Evolutionary conservation across 2,888 invertebrate genomes (phyloP), one percentile per base, ranked within the genome.

Genomic region (Leptarthrus brevirostris): DNA sequence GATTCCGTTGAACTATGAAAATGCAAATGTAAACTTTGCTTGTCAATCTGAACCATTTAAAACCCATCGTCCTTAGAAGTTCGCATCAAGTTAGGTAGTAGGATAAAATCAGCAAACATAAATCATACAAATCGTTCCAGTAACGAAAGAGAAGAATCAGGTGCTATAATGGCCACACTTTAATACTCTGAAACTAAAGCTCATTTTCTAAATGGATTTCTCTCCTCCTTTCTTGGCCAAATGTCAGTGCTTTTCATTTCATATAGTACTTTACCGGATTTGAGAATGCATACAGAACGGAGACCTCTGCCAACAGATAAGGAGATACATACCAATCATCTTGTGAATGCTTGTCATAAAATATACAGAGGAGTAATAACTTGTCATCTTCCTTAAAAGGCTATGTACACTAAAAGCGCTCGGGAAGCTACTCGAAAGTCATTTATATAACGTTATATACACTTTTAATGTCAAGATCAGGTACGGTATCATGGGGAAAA

Each of bases 401-500:
- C 34, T 44, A 6, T 64, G 24, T 64, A 44, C 24, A 64, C 44
- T 22, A 20, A 16, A 47, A 64, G 22, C 8, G 47, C 22, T 16
- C 47, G 22, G 44, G 44, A 64, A 44, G 44, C 44, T 64, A 64
- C 64, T 64, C 24, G 64, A 64, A 64, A 64, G 22, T 44, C 47
- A 64, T 64, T 44, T 36, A 64, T 24, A 58, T 16, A 44, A 44
- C 14, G n/a, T n/a, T 36, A 2, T 64, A 36, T 64, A 40, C 22
- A 44, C 64, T 44, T 64, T 64, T 47, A 64, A 64, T 64, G 64
- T 64, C 64, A 64, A 14, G 18, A 64, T 64, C 64, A 64, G 64
- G 16, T 64, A 44, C n/a, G 24, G 24, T 8, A 44, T 26, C 47
- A 47, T 64, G 8, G 44, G 22, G 26, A 40, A 8, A 40, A 64